phyloP scores from a whole-genome alignment of 2,888 invertebrate genomes.

The Rhingia rostrata region DNA sequence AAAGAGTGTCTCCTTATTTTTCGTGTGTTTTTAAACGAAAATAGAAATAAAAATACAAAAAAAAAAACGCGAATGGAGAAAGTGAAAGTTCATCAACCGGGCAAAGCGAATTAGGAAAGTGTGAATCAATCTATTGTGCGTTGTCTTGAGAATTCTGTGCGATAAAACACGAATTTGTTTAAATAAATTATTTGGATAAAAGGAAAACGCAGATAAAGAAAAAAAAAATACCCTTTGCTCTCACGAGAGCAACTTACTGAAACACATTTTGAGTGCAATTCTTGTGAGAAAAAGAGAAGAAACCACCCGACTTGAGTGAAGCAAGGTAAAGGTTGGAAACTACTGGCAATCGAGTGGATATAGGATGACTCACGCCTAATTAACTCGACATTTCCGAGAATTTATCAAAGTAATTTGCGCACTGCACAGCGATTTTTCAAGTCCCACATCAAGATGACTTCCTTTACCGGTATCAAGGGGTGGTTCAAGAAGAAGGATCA shows the following conservation, averaged over 20 bases:
- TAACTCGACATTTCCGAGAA: slow-evolving; percentile 51
- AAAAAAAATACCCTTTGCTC: slow-evolving; percentile 39
- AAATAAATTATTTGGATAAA: slow-evolving; percentile 4
- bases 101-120: slow-evolving; percentile 1
- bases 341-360: slow-evolving; percentile 14
- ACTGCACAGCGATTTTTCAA: neutral
- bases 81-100: slow-evolving; percentile 61
- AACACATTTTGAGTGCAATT: slow-evolving; percentile 31
- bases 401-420: slow-evolving; percentile 46
- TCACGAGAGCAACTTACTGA: slow-evolving; percentile 19
- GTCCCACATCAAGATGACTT: slow-evolving; percentile 77
- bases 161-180: slow-evolving; percentile 18
- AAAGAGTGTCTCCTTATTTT: slow-evolving; percentile 23
- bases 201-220: slow-evolving; percentile 19
- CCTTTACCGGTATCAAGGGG: slow-evolving; percentile 80
- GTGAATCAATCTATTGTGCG: slow-evolving; percentile 5
- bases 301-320: slow-evolving; percentile 36
- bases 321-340: slow-evolving; percentile 56
- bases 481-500: slow-evolving; percentile 83
- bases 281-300: slow-evolving; percentile 51
- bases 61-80: slow-evolving; percentile 21
- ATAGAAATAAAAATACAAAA: slow-evolving; percentile 37
- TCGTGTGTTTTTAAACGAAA: slow-evolving; percentile 23
- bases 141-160: neutral
- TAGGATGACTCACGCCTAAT: slow-evolving; percentile 68